These are phyloP conservation scores for Paralichthys olivaceus DNA, from an alignment of 2,113 vertebrate species.

Conservation along the genomic window DNA sequence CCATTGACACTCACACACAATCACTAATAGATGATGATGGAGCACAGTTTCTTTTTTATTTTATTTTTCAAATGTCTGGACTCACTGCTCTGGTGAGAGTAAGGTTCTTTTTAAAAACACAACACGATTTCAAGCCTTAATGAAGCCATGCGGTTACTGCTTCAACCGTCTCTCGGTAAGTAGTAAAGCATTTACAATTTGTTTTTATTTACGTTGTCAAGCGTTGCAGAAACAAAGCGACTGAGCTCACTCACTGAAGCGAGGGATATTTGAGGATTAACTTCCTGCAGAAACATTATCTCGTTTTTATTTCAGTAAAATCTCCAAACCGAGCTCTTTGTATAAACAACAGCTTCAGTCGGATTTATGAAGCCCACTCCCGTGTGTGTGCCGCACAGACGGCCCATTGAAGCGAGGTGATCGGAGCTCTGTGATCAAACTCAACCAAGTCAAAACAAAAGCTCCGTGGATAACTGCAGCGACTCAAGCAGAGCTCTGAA, in stretches of 20 bases:
- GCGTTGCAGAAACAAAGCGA: too few relatives aligned
- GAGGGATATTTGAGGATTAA: too few relatives aligned
- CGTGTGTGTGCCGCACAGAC: slow-evolving; percentile 40
- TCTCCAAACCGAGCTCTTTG: neutral
- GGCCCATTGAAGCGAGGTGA: slow-evolving; percentile 50
- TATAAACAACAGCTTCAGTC: neutral
- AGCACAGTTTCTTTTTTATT: neutral
- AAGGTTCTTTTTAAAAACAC: neutral
- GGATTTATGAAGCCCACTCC: neutral
- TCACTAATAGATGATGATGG: neutral
- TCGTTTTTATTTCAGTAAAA: neutral
- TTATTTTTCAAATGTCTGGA: neutral
- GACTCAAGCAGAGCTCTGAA: slow-evolving; percentile 53
- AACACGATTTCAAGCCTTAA: neutral
- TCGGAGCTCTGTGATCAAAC: slow-evolving; percentile 64
- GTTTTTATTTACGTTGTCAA: too few relatives aligned
- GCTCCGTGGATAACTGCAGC: slow-evolving; percentile 48
- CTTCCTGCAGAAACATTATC: neutral
- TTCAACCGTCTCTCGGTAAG: too few relatives aligned
- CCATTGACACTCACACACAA: neutral
- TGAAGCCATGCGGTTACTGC: neutral
- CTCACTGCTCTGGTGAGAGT: neutral
- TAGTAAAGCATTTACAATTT: too few relatives aligned
- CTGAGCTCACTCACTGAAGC: too few relatives aligned
- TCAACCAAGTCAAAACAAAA: slow-evolving; percentile 64